Base-by-base conservation (phyloP, 2,113 vertebrate genomes). In the Dunckerocampus dactyliophorus region DNA sequence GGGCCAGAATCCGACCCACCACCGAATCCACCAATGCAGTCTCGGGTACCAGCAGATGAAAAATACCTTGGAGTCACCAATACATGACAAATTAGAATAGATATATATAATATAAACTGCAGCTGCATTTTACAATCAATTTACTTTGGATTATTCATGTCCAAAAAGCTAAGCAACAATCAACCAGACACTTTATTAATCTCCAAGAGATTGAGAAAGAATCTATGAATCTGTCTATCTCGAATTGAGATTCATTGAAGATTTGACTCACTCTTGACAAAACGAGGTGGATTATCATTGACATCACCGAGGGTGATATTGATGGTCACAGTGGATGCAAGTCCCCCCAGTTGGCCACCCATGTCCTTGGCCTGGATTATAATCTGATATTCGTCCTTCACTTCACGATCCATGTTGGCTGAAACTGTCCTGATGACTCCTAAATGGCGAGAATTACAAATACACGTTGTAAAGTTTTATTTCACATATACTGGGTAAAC, bases 341-440 rank as follows among this genome's bases (percentile, higher is more conserved):
- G 81, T n/a, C 95, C 95, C 63, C 95, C 95, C 17, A 96, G 90
- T 51, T 98, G 95, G 59, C 95, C 95, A 15, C 94, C 94, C 95
- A 98, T 98, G 42, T 98, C 95, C 85, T 97, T 96, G 75, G 95
- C 95, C 86, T 98, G 95, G 59, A 98, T 93, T 76, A 96, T 85
- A 14, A 98, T 94, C 85, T 96, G 94, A 68, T 98, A 98, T 12
- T 94, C 89, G 57, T 94, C 93, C 77, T 94, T 95, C 34, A 94
- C 92, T 86, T 98, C 95, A 39, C 95, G 92, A 76, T 98, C 95
- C 95, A 98, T 96, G 88, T 98, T 96, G 78, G 95, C 92, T 79
- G 98, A 87, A 56, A 95, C 95, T 64, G 95, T 97, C 79, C 92
- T 89, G 80, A 98, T 95, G 59, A 97, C 85, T 79, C 95, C 95